Evolutionary conservation across 2,797 vertebrate species (phyloP), one percentile per base, ranked within the genome.

Genomic region (Brotula barbata): DNA sequence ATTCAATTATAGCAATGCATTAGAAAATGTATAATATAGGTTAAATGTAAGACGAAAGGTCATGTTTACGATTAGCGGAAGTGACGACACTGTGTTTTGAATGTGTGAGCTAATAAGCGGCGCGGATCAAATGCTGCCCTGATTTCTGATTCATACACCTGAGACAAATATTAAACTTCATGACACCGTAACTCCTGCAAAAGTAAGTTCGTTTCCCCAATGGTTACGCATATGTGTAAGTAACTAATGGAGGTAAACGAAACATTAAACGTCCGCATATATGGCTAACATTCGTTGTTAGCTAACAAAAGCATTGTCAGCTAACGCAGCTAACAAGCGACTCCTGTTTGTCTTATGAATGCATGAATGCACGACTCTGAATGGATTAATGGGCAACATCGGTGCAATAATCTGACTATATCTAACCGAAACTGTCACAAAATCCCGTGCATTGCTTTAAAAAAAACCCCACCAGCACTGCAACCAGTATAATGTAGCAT

Each of bases 51-150:
- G 31, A 33, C 6, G 9, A 33, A 33, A 33, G 1, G 11, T 11
- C 1, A 10, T 34, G 43, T 37, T 65, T 33, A 51, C 17, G 45
- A 39, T 49, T 1, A 23, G 1, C 58, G 87, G 88, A 89, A 84
- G 40, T 88, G 85, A 88, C 88, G 85, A 83, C 0, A 0, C 3
- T 28, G 43, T 82, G 81, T 84, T 89, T 87, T 86, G 80, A 88
- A 85, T 71, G 40, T 71, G 75, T 68, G 43, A 53, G 78, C 68
- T 64, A 70, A 71, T 17, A n/a, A 34, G 46, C 34, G 46, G 47
- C 41, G 56, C n/a, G 13, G 22, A 44, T 1, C 58, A 19, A 59
- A 22, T 54, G 10, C 31, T 39, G 44, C 37, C 41, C 58, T 31
- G 57, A 60, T 68, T 44, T 67, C 16, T 72, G 65, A 60, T 15